Base-by-base conservation (phyloP, 2,797 vertebrate genomes). In the Danio choprae region DNA sequence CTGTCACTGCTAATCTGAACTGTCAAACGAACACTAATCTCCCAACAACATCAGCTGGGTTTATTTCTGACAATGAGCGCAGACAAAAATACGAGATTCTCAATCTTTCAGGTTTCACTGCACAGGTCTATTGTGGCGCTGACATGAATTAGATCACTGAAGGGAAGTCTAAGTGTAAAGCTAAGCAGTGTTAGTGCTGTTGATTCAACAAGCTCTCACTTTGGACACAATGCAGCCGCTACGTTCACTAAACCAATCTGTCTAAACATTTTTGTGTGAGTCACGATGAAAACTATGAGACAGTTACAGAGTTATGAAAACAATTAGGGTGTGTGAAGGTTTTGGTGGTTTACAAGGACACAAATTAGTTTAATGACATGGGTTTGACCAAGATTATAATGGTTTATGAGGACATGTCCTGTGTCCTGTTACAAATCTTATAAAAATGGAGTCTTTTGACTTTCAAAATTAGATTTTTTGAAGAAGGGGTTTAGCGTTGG, bases 21-120 rank as follows among this genome's bases (percentile, higher is more conserved):
- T 53, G 68, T 77, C 51, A 68, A 44, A n/a, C 75, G 44, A 67
- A 11, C 10, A 36, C 74, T 58, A 58, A 77, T 77, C 74, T 71
- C 41, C 29, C 22, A 38, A 15, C 20, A 63, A 58, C 67, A 77
- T 68, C 51, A 2, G 2, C 22, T 38, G 62, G 62, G 67, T 67
- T 77, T 56, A 77, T 46, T 56, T 77, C 50, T 58, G 51, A 68
- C 74, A 77, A 48, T 18, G 53, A 43, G 38, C 73, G 64, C 48
- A 76, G 40, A 76, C 13, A 51, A 20, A 53, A 1, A 29, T 29
- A 29, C 29, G 6, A 36, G 38, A 65, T 44, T 44, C 20, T 65
- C 51, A 13, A 20, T 58, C 62, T 58, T 71, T 68, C 40, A 67
- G 22, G 29, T 13, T 56, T 16, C 38, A 40, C 11, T 41, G n/a